Percentiles rank a stretch among this genome's conserved stretches.
phyloP scores from a whole-genome alignment of 2,797 vertebrate genomes.

The Lepilemur septentrionalis region DNA sequence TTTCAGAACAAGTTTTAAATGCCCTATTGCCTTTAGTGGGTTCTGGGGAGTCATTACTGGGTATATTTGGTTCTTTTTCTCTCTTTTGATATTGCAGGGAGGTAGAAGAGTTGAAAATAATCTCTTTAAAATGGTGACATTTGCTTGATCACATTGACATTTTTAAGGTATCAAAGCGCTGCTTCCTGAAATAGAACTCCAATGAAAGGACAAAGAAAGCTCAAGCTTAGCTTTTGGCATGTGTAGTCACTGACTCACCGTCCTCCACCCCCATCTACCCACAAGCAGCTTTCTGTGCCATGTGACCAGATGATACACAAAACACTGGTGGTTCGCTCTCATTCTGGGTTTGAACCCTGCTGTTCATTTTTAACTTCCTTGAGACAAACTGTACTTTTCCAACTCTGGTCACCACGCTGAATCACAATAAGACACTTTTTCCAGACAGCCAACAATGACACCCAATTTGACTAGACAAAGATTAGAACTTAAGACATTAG shows the following conservation, averaged over 20 bases:
- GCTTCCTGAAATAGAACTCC: conserved; percentile 53
- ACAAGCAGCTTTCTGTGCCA: conserved; percentile 67
- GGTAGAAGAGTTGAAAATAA: conserved; percentile 36
- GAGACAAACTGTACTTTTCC: conserved; percentile 74
- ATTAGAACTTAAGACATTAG: conserved; percentile 25
- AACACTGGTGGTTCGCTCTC: conserved; percentile 75
- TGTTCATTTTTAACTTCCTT: conserved; percentile 81
- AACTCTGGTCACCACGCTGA: conserved; percentile 64
- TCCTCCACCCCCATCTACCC: background rate
- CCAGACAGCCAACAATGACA: conserved; percentile 14
- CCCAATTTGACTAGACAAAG: conserved; percentile 8
- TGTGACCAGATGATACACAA: conserved; percentile 78
- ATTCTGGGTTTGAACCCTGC: conserved; percentile 64
- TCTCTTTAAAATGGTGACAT: conserved; percentile 57
- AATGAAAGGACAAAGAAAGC: conserved; percentile 1
- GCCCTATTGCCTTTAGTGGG: background rate
- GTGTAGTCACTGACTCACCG: background rate
- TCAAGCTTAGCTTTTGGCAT: background rate
- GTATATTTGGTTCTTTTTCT: background rate
- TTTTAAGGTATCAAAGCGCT: conserved; percentile 21
- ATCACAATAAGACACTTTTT: conserved; percentile 33
- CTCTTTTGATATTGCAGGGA: background rate
- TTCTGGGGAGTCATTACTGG: background rate
- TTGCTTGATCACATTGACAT: conserved; percentile 63
- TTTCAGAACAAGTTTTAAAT: background rate